Conservation (phyloP, 2,113 vertebrate genomes). For the Pholis gunnellus region DNA sequence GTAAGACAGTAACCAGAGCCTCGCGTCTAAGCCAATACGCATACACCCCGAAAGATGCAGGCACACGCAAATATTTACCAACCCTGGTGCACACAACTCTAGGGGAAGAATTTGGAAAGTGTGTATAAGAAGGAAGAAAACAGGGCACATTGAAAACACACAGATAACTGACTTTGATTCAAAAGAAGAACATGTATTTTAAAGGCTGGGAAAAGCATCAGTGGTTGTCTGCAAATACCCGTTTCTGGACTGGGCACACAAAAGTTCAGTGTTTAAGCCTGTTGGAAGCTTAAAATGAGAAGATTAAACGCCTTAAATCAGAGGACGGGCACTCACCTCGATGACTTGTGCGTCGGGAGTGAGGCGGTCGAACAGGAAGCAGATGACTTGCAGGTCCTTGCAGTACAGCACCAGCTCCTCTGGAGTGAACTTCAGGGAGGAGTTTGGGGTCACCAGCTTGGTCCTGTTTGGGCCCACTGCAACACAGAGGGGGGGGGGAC, state of each 20-base stretch:
- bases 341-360: constrained; percentile 88
- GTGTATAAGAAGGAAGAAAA: neutral
- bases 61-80: neutral
- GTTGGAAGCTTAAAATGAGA: neutral
- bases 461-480: constrained; percentile 89
- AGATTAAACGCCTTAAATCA: neutral
- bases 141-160: neutral
- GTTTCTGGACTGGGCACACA: neutral
- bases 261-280: neutral
- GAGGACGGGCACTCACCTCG: constrained; percentile 80
- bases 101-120: neutral
- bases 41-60: constrained; percentile 52
- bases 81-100: neutral
- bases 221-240: neutral
- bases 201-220: neutral
- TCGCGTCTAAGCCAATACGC: neutral
- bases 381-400: constrained; percentile 90
- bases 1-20: constrained; percentile 23
- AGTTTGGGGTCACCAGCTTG: constrained; percentile 88
- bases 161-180: neutral
- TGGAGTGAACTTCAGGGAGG: constrained; percentile 92
- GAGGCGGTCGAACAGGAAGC: constrained; percentile 88
- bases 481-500: neutral
- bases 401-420: constrained; percentile 93
- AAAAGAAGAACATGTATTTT: neutral